Evolutionary conservation across 1,140 invertebrate species (phyloP).

Genomic region (Dendroctonus ponderosae): DNA sequence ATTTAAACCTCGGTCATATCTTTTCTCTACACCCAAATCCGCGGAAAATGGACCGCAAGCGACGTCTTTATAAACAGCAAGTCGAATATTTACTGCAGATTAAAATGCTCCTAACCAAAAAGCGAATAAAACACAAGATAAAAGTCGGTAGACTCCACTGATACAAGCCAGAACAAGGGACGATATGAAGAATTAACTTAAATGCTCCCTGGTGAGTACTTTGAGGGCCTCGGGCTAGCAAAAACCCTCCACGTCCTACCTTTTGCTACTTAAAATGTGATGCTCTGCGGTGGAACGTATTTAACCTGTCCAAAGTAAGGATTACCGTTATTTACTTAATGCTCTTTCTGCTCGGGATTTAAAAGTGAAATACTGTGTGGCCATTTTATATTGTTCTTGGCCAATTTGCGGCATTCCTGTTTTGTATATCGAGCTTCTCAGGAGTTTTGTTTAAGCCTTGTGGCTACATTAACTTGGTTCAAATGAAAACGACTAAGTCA

Average conservation of each 20-base stretch:
- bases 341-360: conserved; percentile 25
- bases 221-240: conserved; percentile 9
- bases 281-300: conserved; percentile 29
- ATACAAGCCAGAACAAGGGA: conserved; percentile 27
- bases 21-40: conserved; percentile 25
- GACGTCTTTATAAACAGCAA: conserved; percentile 30
- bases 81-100: conserved; percentile 36
- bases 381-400: conserved; percentile 34
- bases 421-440: conserved; percentile 4
- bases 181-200: conserved; percentile 37
- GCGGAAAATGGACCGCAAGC: conserved; percentile 29
- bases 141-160: conserved; percentile 20
- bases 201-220: conserved; percentile 27
- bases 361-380: conserved; percentile 27
- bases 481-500: no score
- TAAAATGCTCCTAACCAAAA: conserved; percentile 35
- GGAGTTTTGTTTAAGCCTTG: not conserved
- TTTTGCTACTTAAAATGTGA: conserved; percentile 28
- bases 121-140: conserved; percentile 31
- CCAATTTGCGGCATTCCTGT: conserved; percentile 14
- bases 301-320: conserved; percentile 34
- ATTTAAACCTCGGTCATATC: conserved; percentile 29
- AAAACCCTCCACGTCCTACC: conserved; percentile 12
- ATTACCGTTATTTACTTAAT: conserved; percentile 35
- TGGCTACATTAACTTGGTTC: no score